phyloP scores from a whole-genome alignment of 2,888 invertebrate species.

The Osmoderma eremita region DNA sequence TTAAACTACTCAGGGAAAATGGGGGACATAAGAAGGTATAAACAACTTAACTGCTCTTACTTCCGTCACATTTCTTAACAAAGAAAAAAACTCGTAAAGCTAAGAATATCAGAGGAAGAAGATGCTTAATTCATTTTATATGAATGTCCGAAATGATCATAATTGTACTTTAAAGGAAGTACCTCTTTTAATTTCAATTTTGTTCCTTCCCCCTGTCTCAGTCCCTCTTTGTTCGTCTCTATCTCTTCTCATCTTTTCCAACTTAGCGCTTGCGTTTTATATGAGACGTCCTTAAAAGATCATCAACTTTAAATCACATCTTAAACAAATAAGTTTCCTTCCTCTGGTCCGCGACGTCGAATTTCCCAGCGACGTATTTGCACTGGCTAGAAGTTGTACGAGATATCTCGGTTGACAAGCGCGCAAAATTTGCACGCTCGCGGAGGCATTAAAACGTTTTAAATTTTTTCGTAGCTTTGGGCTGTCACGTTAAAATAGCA shows the following conservation, averaged over 20 bases:
- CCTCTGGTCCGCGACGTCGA: neutral
- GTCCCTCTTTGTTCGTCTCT: too few species aligned
- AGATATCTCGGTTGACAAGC: neutral
- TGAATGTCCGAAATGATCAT: too few species aligned
- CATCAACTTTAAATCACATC: conserved; percentile 5
- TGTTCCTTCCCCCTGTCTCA: too few species aligned
- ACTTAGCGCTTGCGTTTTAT: neutral
- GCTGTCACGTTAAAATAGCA: neutral
- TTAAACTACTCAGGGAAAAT: too few species aligned
- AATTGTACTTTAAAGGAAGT: too few species aligned
- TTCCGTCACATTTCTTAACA: too few species aligned
- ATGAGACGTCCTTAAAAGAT: neutral
- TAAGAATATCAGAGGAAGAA: too few species aligned
- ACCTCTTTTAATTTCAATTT: too few species aligned
- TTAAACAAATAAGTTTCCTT: neutral
- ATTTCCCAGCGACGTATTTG: neutral
- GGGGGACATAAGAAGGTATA: too few species aligned
- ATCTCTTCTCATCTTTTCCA: neutral
- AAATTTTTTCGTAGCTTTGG: neutral
- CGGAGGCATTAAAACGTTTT: neutral
- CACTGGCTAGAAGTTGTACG: neutral
- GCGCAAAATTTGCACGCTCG: conserved; percentile 1
- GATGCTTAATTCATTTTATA: too few species aligned
- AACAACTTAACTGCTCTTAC: too few species aligned
- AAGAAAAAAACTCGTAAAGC: too few species aligned